Percentiles rank a stretch among this genome's conserved stretches.
phyloP scores from a whole-genome alignment of 2,888 invertebrate genomes.

The Mesorhabditis sp. region DNA sequence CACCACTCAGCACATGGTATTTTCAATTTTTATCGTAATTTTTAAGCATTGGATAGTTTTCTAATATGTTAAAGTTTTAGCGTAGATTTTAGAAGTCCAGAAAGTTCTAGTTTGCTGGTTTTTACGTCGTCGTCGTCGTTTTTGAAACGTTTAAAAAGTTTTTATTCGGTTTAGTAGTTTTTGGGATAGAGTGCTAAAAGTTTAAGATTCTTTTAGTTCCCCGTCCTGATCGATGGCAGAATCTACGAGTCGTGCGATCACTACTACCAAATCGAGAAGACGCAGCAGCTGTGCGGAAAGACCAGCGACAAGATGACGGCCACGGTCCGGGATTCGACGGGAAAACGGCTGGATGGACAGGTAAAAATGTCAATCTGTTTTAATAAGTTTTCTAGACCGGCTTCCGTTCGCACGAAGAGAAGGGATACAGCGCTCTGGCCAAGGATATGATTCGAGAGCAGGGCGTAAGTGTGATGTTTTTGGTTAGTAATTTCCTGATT shows the following conservation, averaged over 20 bases:
- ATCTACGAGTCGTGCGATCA: conserved; percentile 39
- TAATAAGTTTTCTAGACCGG: not conserved
- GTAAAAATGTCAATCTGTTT: not conserved
- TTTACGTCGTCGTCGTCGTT: not conserved
- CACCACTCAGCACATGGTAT: conserved; percentile 34
- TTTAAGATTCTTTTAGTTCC: conserved; percentile 18
- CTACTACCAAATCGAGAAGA: conserved; percentile 37
- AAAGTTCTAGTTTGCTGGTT: not conserved
- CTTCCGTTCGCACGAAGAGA: conserved; percentile 7
- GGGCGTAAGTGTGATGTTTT: conserved; percentile 1
- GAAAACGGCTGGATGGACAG: conserved; percentile 18
- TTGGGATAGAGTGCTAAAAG: not conserved
- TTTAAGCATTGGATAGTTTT: not conserved
- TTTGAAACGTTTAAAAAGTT: conserved; percentile 5
- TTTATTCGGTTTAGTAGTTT: conserved; percentile 14
- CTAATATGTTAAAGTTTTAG: not conserved
- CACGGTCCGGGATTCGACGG: conserved; percentile 23
- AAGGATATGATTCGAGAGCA: conserved; percentile 10
- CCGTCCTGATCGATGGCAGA: conserved; percentile 29
- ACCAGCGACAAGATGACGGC: conserved; percentile 18
- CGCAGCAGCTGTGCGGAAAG: conserved; percentile 22
- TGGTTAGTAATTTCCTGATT: not conserved
- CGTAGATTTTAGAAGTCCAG: not conserved
- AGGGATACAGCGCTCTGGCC: conserved; percentile 10
- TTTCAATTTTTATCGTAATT: not conserved